These are phyloP conservation scores for Pollenia angustigena DNA, from an alignment of 2,888 invertebrate species.

Conservation along the genomic window DNA sequence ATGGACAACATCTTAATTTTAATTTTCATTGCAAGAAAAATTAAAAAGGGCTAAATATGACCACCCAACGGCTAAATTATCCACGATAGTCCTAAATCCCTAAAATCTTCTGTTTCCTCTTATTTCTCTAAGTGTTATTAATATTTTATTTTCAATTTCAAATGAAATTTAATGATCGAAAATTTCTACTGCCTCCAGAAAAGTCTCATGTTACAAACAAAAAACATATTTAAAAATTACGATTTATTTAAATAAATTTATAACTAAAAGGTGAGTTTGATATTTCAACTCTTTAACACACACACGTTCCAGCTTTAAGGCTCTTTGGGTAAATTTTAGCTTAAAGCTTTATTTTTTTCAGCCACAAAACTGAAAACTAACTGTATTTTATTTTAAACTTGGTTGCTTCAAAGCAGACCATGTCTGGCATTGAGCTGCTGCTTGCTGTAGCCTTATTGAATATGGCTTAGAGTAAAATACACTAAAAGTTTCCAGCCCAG, in stretches of 20 bases:
- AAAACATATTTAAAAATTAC: slow-evolving; percentile 21
- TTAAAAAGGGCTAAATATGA: no score
- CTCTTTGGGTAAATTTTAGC: slow-evolving; percentile 39
- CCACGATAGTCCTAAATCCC: no score
- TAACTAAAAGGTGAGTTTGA: not conserved
- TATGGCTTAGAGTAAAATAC: slow-evolving; percentile 12
- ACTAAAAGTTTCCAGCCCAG: slow-evolving; percentile 34
- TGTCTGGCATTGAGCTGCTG: slow-evolving; percentile 22
- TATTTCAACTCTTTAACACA: not conserved
- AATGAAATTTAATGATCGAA: slow-evolving; percentile 34
- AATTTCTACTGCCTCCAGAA: slow-evolving; percentile 1
- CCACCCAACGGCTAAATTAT: no score
- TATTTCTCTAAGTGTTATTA: slow-evolving; percentile 19
- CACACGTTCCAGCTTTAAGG: slow-evolving; percentile 29
- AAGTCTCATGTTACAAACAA: slow-evolving; percentile 56
- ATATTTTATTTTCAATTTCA: slow-evolving; percentile 14
- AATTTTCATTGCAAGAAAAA: no score
- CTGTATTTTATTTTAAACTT: slow-evolving; percentile 40
- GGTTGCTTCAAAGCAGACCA: slow-evolving; percentile 12
- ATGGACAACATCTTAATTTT: no score
- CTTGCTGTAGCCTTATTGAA: not conserved
- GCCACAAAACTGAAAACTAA: slow-evolving; percentile 23
- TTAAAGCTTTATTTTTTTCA: slow-evolving; percentile 33
- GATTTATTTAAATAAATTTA: slow-evolving; percentile 16
- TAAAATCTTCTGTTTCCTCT: no score